phyloP scores from a whole-genome alignment of 2,888 invertebrate genomes.

The Ceriagrion tenellum region DNA sequence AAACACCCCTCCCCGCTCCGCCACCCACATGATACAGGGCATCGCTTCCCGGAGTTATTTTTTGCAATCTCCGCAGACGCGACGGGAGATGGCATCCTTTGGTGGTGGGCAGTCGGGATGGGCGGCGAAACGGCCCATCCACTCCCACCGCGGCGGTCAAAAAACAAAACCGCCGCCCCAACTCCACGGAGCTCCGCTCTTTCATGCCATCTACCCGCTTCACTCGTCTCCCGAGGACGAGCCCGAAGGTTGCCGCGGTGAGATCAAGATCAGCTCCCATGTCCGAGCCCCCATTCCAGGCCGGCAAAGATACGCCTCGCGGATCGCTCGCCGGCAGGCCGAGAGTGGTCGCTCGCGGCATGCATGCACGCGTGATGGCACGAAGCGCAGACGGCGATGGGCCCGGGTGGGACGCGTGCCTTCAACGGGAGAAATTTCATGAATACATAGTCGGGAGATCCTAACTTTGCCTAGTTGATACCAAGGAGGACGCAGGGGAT shows the following conservation, averaged over 20 bases:
- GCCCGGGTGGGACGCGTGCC: neutral
- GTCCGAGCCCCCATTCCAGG: neutral
- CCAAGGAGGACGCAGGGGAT: too few relatives aligned
- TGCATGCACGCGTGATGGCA: neutral
- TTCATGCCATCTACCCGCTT: neutral
- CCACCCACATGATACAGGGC: neutral
- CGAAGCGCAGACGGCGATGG: neutral
- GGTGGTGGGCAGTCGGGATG: neutral
- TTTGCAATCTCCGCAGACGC: too few relatives aligned
- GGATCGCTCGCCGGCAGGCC: neutral
- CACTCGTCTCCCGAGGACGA: neutral
- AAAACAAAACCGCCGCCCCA: neutral
- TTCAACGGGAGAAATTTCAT: too few relatives aligned
- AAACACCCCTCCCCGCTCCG: neutral
- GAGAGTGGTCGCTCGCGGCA: neutral
- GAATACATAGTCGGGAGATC: too few relatives aligned
- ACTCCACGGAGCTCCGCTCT: neutral
- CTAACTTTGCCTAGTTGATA: too few relatives aligned
- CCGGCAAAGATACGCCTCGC: constrained; percentile 12
- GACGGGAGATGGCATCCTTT: constrained; percentile 5
- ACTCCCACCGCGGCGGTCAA: neutral
- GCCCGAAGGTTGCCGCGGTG: constrained; percentile 7
- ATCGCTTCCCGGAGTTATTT: neutral
- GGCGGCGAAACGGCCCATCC: too few relatives aligned
- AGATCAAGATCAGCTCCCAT: constrained; percentile 26